A percentile compares a stretch with the other conserved stretches of the same genome.
These are phyloP conservation scores for Hoplias malabaricus DNA, from an alignment of 2,113 vertebrate genomes.

Conservation along the genomic window DNA sequence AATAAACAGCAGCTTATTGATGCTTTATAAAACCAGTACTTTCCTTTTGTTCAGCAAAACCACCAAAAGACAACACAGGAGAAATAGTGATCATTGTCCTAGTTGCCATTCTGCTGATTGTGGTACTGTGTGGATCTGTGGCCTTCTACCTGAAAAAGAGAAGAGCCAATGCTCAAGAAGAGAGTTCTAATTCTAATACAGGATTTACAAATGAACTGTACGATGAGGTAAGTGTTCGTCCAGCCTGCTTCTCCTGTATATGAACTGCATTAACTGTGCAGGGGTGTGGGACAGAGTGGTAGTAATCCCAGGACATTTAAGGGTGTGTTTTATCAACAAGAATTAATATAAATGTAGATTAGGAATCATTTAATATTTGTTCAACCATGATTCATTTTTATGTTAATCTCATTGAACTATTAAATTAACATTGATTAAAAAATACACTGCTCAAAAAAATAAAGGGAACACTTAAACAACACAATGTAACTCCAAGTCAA, in stretches of 20 bases:
- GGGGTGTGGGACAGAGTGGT: background rate
- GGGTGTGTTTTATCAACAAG: too few species aligned
- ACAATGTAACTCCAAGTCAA: too few species aligned
- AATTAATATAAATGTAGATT: too few species aligned
- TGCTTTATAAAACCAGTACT: background rate
- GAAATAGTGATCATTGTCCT: conserved; percentile 61
- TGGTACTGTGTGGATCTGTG: conserved; percentile 54
- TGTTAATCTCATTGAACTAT: too few species aligned
- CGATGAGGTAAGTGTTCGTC: conserved; percentile 56
- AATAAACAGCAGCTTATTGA: background rate
- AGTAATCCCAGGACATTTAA: background rate
- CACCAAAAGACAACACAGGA: conserved; percentile 37
- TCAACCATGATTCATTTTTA: too few species aligned
- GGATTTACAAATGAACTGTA: conserved; percentile 61
- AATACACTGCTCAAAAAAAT: too few species aligned
- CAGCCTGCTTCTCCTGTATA: background rate
- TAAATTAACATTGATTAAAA: too few species aligned
- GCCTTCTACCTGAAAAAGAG: conserved; percentile 57
- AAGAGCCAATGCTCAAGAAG: background rate
- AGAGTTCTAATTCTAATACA: fast-evolving
- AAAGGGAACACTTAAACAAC: too few species aligned
- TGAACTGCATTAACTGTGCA: background rate
- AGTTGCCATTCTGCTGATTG: conserved; percentile 66
- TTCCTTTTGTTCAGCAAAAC: conserved; percentile 44
- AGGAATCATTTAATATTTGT: background rate